Conservation (phyloP, 2,888 invertebrate genomes). For the Camponotus fellah region DNA sequence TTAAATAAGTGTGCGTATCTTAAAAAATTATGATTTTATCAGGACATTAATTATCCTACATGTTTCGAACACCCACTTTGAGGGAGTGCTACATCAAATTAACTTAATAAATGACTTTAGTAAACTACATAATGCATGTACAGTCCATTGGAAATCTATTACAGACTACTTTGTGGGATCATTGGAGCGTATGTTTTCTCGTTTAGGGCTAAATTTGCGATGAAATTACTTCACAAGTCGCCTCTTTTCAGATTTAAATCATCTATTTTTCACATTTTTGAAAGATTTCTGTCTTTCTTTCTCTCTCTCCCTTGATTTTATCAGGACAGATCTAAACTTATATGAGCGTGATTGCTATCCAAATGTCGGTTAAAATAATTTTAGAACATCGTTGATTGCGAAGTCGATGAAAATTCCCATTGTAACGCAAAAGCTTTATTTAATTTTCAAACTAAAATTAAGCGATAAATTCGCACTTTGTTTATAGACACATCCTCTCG, state of each 20-base stretch:
- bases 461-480: background rate
- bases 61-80: background rate
- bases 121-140: background rate
- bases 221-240: background rate
- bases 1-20: background rate
- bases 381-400: background rate
- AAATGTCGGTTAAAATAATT: background rate
- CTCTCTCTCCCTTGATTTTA: background rate
- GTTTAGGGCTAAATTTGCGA: slow-evolving; percentile 9
- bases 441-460: background rate
- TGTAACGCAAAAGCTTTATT: slow-evolving; percentile 11
- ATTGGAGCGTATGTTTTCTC: background rate
- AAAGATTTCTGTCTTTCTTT: background rate
- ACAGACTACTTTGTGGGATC: background rate
- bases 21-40: background rate
- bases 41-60: background rate
- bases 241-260: background rate
- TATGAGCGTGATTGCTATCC: background rate
- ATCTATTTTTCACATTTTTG: background rate
- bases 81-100: slow-evolving; percentile 22
- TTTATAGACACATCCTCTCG: background rate
- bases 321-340: background rate
- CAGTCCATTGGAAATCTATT: slow-evolving; percentile 10
- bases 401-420: background rate
- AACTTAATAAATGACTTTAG: slow-evolving; percentile 21